A percentile compares a stretch with the other conserved stretches of the same genome.
These are phyloP conservation scores for Acrocephalus arundinaceus DNA, from an alignment of 2,113 vertebrate genomes.

Conservation along the genomic window DNA sequence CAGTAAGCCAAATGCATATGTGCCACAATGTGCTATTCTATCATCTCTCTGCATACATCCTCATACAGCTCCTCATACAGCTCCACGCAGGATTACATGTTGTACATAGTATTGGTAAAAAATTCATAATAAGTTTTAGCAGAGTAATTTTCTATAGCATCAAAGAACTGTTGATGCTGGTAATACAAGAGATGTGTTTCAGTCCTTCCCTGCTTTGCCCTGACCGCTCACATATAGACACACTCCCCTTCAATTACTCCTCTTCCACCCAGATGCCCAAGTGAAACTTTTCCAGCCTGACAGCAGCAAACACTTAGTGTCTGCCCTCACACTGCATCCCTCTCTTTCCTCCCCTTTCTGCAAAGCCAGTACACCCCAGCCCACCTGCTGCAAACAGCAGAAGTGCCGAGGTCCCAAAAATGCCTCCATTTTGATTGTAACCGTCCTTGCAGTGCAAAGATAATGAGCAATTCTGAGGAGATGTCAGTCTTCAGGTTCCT, in stretches of 20 bases:
- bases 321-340: not conserved
- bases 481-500: not conserved
- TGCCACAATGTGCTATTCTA: not conserved
- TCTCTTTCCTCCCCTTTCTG: not conserved
- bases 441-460: not conserved
- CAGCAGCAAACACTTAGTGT: not conserved
- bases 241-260: constrained; percentile 35
- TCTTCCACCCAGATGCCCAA: not conserved
- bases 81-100: not conserved
- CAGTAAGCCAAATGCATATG: not conserved
- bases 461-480: not conserved
- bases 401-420: not conserved
- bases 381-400: not conserved
- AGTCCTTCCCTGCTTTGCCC: constrained; percentile 10
- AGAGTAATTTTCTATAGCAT: constrained; percentile 1
- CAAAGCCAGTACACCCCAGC: not conserved
- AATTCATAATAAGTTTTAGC: constrained; percentile 40
- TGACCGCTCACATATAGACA: constrained; percentile 10
- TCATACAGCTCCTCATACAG: not conserved
- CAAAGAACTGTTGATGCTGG: not conserved
- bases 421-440: not conserved
- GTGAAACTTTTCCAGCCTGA: not conserved
- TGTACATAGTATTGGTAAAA: not conserved
- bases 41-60: not conserved
- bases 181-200: constrained; percentile 17